Base-by-base conservation (phyloP, 2,888 invertebrate genomes). In the Hirtodrosophila duncani region DNA sequence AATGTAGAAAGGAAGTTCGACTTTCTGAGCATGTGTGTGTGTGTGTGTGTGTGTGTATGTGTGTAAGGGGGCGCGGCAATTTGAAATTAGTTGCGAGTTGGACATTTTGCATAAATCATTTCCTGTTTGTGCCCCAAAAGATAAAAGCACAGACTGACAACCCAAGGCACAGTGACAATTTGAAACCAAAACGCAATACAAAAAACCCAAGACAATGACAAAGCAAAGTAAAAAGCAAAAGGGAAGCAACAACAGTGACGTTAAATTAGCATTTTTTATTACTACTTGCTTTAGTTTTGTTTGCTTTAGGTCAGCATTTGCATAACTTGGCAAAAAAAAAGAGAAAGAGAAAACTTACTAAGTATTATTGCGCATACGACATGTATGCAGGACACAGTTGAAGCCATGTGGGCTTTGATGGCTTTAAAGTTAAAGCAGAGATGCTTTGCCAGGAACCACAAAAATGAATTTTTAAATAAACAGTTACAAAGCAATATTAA, bases 251-350 rank as follows among this genome's bases (percentile, higher is more conserved):
- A 71, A 69, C 67, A 71, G 78, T 78, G 79, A 74, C 74, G 80
- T 72, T 58, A 77, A 75, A 75, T 75, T 75, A 67, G 80, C 78
- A 75, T 75, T 77, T 80, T 77, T 77, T 79, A 79, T 77, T 79
- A 67, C 71, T 72, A n/a, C n/a, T n/a, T n/a, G n/a, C n/a, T 75
- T 71, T 75, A 79, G 79, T 79, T 74, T 71, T 53, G 36, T 7
- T 41, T 51, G 45, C 34, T 33, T 27, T 24, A 26, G 27, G 48
- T 33, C 17, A 31, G 37, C 20, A 71, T 74, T 79, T 74, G 80
- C 80, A 79, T 79, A 79, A 65, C 59, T 69, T 61, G 55, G 18
- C 42, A 29, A 30, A 18, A 9, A 41, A 29, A 8, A 17, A 26
- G 16, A 5, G 9, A 1, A 27, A 27, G 26, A 3, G 6, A 61